These are phyloP conservation scores for Camponotus vicinus DNA, from an alignment of 1,140 invertebrate species.

Conservation along the genomic window DNA sequence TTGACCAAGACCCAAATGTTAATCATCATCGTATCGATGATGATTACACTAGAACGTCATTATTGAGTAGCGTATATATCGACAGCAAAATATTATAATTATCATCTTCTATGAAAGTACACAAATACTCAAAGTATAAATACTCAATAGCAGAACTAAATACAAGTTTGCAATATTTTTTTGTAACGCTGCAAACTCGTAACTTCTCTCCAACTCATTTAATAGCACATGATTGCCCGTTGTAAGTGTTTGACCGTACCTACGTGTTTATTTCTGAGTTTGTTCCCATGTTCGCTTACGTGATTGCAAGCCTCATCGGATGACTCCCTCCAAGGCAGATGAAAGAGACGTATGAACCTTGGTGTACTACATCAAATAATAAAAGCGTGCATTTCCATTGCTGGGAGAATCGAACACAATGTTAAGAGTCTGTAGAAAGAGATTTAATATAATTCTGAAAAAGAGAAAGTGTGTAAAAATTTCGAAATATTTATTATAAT, in stretches of 20 bases:
- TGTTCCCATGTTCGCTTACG: constrained; percentile 59
- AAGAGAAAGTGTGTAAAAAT: not conserved
- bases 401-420: not conserved
- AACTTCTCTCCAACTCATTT: constrained; percentile 61
- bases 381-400: constrained; percentile 43
- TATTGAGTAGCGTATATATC: not conserved
- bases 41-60: not conserved
- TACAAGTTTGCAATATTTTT: constrained; percentile 29
- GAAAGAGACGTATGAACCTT: constrained; percentile 42
- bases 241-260: constrained; percentile 71
- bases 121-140: constrained; percentile 45
- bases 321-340: constrained; percentile 33
- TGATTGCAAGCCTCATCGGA: constrained; percentile 64
- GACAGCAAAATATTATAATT: constrained; percentile 39
- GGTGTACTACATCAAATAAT: constrained; percentile 15
- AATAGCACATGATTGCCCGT: constrained; percentile 73
- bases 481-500: too few relatives aligned
- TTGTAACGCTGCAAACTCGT: constrained; percentile 25
- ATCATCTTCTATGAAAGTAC: constrained; percentile 40
- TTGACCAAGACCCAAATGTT: not conserved
- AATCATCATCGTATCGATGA: not conserved
- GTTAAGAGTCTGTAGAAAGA: not conserved
- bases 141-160: constrained; percentile 24
- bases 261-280: constrained; percentile 56
- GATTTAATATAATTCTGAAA: not conserved